phyloP scores from a whole-genome alignment of 2,113 vertebrate genomes.

The Elachura formosa region DNA sequence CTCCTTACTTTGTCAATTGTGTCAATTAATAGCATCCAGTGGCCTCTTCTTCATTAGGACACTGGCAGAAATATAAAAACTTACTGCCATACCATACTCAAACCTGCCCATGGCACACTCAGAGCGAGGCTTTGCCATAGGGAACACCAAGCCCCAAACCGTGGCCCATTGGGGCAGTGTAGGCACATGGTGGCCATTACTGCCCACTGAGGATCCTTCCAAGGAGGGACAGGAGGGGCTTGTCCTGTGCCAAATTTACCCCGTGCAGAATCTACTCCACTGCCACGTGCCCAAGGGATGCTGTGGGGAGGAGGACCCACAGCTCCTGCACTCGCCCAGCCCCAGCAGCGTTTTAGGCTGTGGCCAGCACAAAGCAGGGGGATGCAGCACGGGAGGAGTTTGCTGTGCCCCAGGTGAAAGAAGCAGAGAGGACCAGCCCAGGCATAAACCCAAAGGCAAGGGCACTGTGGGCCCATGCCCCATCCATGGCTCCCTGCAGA shows the following conservation, averaged over 20 bases:
- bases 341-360: background rate
- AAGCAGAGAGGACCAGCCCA: background rate
- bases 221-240: background rate
- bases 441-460: rapidly evolving
- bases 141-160: background rate
- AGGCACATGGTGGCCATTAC: background rate
- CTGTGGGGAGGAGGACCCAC: no score
- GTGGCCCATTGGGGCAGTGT: background rate
- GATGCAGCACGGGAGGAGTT: background rate
- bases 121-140: background rate
- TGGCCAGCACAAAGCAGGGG: background rate
- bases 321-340: background rate
- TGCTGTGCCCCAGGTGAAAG: background rate
- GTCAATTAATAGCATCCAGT: background rate
- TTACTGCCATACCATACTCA: background rate
- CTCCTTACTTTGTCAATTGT: background rate
- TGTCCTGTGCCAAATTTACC: background rate
- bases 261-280: rapidly evolving
- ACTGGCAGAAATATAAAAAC: background rate
- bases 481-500: background rate
- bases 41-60: background rate
- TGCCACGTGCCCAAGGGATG: rapidly evolving
- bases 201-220: background rate
- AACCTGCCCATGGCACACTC: background rate
- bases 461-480: background rate